Base-by-base conservation (phyloP, 2,888 invertebrate genomes). In the Lymantria dispar region DNA sequence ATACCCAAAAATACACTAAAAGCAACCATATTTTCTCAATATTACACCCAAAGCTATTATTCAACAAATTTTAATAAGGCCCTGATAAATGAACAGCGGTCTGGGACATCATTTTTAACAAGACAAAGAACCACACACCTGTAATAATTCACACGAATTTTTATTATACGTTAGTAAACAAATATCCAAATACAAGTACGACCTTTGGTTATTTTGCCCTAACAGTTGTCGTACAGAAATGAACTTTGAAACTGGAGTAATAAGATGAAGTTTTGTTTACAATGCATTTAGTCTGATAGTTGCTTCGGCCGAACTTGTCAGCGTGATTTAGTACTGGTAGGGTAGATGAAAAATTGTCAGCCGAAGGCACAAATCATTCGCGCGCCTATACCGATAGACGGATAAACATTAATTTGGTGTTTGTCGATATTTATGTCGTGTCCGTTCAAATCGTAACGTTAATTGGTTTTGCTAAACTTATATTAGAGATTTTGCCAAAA, bases 301-400 rank as follows among this genome's bases (percentile, higher is more conserved):
- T 58, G 52, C 45, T 48, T 43, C 48, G 48, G 43, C 29, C 57
- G 40, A 40, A 67, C 69, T 74, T 71, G 77, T 72, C 73, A 67
- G 68, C 45, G 60, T 78, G 78, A 80, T 80, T 78, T 78, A 80
- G 75, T 69, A 62, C 49, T 60, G 65, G 63, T 60, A 56, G 72
- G 73, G 66, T 59, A 56, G 69, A 76, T 80, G 80, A 80, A 79
- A 80, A 80, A 78, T 79, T 65, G 76, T 64, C 63, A 68, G 73
- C 49, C 60, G 52, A 58, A 62, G 61, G 58, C 70, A 77, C 76
- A 78, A 80, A 80, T 80, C 78, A 79, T 73, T 58, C 52, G 50
- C 53, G 64, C 76, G 76, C 77, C 74, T 72, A 64, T 68, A 63
- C 47, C 67, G 63, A 70, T 65, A 66, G 62, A 67, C 62, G 62